A percentile compares a stretch with the other conserved stretches of the same genome.
Evolutionary conservation across 2,797 vertebrate genomes (phyloP).

Genomic region (Emydoidea blandingii): DNA sequence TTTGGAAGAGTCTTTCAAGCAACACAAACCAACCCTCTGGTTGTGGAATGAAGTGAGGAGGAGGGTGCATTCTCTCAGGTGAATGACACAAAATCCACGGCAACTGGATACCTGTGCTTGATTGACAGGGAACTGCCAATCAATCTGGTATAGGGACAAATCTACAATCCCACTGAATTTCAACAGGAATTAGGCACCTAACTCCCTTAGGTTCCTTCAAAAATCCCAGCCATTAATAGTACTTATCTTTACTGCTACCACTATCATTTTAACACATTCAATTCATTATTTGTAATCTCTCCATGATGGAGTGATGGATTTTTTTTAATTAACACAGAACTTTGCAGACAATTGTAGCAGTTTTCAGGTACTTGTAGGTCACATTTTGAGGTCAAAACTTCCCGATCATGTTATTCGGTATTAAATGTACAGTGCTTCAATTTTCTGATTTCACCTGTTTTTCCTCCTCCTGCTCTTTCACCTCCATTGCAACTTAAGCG

Average conservation of each 20-base stretch:
- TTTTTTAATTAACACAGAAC: not conserved
- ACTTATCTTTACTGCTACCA: not conserved
- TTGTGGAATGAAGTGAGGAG: not conserved
- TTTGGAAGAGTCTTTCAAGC: not conserved
- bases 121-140: not conserved
- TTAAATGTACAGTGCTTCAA: not conserved
- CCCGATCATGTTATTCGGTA: not conserved
- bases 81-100: not conserved
- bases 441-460: not conserved
- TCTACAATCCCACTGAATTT: not conserved
- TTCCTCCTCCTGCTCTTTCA: accelerated
- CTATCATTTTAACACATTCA: not conserved
- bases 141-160: not conserved
- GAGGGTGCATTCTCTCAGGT: not conserved
- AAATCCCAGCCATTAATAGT: not conserved
- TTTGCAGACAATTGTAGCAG: not conserved
- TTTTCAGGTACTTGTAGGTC: not conserved
- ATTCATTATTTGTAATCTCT: not conserved
- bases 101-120: not conserved
- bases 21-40: accelerated
- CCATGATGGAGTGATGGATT: not conserved
- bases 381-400: not conserved
- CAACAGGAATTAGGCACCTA: accelerated
- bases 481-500: accelerated
- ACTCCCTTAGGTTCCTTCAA: not conserved